Evolutionary conservation across 2,113 vertebrate species (phyloP).

Genomic region (Eurystomus gularis): DNA sequence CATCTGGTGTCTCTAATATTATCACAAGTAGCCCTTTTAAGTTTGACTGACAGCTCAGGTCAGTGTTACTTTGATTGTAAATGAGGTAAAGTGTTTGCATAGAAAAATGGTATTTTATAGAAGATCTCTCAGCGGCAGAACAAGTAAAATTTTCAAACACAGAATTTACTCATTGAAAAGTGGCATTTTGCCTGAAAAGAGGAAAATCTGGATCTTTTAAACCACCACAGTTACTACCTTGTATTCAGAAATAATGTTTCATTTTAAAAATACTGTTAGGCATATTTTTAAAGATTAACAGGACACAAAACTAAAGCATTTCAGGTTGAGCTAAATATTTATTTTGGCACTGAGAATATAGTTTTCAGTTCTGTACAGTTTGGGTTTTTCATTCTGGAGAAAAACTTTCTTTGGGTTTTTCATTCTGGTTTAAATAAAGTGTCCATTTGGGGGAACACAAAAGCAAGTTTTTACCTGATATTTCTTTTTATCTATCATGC

Average conservation of each 20-base stretch:
- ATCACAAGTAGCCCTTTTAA: conserved; percentile 26
- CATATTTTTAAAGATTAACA: neutral
- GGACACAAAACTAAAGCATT: neutral
- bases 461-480: neutral
- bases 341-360: neutral
- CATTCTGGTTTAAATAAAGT: neutral
- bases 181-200: neutral
- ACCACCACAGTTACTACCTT: neutral
- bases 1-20: neutral
- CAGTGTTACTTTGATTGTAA: conserved; percentile 1
- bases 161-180: neutral
- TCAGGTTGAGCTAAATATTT: neutral
- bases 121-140: neutral
- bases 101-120: neutral
- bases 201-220: neutral
- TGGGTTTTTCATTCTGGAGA: neutral
- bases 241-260: neutral
- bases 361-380: neutral
- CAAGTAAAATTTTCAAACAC: neutral
- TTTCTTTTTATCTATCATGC: neutral
- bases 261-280: neutral
- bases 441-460: neutral
- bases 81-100: conserved; percentile 10
- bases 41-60: conserved; percentile 7
- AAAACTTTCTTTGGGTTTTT: neutral